phyloP scores from a whole-genome alignment of 2,888 invertebrate genomes.

The Tetragonisca angustula region DNA sequence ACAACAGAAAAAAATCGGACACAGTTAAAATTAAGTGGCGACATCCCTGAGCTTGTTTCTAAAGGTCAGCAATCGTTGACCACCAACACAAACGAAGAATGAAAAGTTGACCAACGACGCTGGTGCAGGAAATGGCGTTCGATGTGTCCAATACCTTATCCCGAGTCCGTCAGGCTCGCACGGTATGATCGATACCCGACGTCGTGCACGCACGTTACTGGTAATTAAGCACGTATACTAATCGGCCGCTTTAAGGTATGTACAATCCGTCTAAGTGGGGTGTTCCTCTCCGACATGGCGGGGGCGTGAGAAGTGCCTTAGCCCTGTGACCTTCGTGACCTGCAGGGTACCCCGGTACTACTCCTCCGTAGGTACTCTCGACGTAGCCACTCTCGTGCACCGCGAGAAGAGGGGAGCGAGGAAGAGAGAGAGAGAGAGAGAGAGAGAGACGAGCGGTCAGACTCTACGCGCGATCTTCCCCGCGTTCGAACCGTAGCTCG shows the following conservation, averaged over 20 bases:
- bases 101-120: no score
- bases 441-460: constrained; percentile 30
- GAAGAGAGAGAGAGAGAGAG: constrained; percentile 25
- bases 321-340: constrained; percentile 83
- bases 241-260: constrained; percentile 81
- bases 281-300: constrained; percentile 79
- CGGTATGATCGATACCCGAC: constrained; percentile 79
- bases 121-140: constrained; percentile 34
- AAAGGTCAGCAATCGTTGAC: no score
- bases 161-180: constrained; percentile 17
- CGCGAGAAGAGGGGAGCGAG: constrained; percentile 35
- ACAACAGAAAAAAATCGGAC: no score
- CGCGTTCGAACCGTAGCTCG: constrained; percentile 40
- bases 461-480: constrained; percentile 63
- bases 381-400: constrained; percentile 72
- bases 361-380: constrained; percentile 75
- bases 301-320: constrained; percentile 84
- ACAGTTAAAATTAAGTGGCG: no score
- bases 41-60: no score
- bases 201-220: constrained; percentile 80
- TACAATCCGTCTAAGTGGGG: constrained; percentile 81
- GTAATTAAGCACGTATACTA: constrained; percentile 83
- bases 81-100: neutral
- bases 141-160: constrained; percentile 15
- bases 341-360: constrained; percentile 74